Evolutionary conservation across 1,140 invertebrate genomes (phyloP).

Genomic region (Penaeus chinensis): DNA sequence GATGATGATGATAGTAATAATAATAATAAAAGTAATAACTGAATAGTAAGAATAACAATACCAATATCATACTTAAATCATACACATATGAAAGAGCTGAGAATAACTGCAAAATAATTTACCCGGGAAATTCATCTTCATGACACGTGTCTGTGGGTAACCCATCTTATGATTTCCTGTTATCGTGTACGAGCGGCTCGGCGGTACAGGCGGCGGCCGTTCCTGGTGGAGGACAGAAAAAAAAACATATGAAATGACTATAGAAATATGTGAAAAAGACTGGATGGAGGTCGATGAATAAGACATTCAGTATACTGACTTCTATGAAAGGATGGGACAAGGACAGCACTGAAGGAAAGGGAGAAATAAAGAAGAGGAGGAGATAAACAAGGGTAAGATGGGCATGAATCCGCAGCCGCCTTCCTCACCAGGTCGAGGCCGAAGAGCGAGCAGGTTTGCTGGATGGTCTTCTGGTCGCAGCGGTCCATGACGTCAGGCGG

Average conservation of each 20-base stretch:
- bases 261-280: too few species aligned
- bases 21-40: background rate
- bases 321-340: too few species aligned
- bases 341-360: too few species aligned
- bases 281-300: too few species aligned
- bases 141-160: constrained; percentile 90
- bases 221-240: constrained; percentile 73
- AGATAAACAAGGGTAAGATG: too few species aligned
- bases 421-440: constrained; percentile 84
- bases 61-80: background rate
- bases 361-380: too few species aligned
- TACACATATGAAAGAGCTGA: background rate
- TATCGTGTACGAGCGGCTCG: constrained; percentile 89
- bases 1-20: background rate
- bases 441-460: constrained; percentile 89
- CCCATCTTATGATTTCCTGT: constrained; percentile 90
- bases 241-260: background rate
- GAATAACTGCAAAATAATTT: constrained; percentile 58
- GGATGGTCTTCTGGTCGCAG: constrained; percentile 87
- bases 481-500: constrained; percentile 73
- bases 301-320: too few species aligned
- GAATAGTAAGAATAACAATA: background rate
- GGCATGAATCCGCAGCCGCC: background rate
- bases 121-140: constrained; percentile 90
- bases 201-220: constrained; percentile 88